A percentile compares a stretch with the other conserved stretches of the same genome.
Evolutionary conservation across 2,888 invertebrate species (phyloP).

Genomic region (Tyria jacobaeae): DNA sequence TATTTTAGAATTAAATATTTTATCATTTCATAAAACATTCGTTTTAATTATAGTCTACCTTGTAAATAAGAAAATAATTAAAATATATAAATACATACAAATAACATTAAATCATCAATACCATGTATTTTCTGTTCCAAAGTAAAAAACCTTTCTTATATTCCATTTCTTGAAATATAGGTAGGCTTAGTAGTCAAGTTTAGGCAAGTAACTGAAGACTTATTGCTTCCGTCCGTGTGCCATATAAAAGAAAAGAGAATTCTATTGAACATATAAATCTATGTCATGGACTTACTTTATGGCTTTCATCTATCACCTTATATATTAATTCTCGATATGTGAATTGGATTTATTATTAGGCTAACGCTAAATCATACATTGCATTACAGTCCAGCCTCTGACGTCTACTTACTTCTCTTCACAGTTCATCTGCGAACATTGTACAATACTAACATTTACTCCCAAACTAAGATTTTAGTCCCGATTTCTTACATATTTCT

Average conservation of each 20-base stretch:
- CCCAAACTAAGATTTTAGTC: too few relatives aligned
- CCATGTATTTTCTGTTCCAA: neutral
- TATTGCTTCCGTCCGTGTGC: conserved; percentile 31
- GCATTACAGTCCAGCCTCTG: neutral
- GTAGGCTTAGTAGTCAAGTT: conserved; percentile 15
- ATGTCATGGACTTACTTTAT: conserved; percentile 26
- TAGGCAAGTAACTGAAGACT: conserved; percentile 30
- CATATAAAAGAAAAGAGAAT: conserved; percentile 37
- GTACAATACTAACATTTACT: too few relatives aligned
- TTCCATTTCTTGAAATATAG: conserved; percentile 24
- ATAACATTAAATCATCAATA: neutral
- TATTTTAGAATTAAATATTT: neutral
- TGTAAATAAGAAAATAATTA: neutral
- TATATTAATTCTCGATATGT: neutral
- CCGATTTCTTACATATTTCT: too few relatives aligned
- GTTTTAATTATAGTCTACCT: neutral
- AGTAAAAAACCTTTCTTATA: conserved; percentile 8
- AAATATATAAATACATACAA: neutral
- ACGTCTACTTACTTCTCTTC: neutral
- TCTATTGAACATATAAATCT: conserved; percentile 36
- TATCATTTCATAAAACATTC: neutral
- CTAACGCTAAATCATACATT: neutral
- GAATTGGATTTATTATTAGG: neutral
- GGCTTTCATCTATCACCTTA: conserved; percentile 20
- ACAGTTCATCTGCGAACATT: too few relatives aligned